Base-by-base conservation (phyloP, 2,113 vertebrate species). In the Prunella fulvescens region DNA sequence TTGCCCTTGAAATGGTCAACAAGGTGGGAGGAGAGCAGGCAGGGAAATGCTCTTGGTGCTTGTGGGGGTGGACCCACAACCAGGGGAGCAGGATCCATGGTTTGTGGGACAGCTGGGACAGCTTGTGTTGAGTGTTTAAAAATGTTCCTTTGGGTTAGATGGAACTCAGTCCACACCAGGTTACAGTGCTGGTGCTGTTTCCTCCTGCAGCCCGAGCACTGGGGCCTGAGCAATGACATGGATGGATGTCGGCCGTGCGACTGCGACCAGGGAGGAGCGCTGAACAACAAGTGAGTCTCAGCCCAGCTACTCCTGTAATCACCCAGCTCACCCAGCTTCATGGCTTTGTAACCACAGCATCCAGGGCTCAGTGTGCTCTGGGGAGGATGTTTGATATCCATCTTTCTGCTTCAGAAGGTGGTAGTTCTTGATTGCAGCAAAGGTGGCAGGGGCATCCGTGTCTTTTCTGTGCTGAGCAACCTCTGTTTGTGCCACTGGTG, bases 171-270 rank as follows among this genome's bases (percentile, higher is more conserved):
- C 0, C 1, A 33, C n/a, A 11, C 8, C 8, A 5, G 15, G 11
- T 86, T 74, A 87, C 53, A 86, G 45, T 5, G 10, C 29, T 60
- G 61, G 53, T 81, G 70, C 12, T 92, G 62, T 94, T 94, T 96
- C 78, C 25, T 97, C 88, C 86, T 53, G 23, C 97, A 99, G 99
- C 94, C 98, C 54, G 98, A 99, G 96, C 98, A 99, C 81, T 99
- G 99, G 99, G 99, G 99, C 53, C 98, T 99, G 81, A 99, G 99
- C 97, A 99, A 99, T 0, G 99, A 99, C 93, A 97, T 99, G 97
- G 99, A 99, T 2, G 99, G 99, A 50, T 99, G 99, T 96, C 98
- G 99, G 88, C 98, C 99, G 0, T 99, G 99, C n/a, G 99, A 99
- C 96, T 99, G 99, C 25, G 99, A 99, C 93, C 92, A 97, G 19